These are phyloP conservation scores for Pagetopsis macropterus DNA, from an alignment of 2,797 vertebrate species.

Conservation along the genomic window DNA sequence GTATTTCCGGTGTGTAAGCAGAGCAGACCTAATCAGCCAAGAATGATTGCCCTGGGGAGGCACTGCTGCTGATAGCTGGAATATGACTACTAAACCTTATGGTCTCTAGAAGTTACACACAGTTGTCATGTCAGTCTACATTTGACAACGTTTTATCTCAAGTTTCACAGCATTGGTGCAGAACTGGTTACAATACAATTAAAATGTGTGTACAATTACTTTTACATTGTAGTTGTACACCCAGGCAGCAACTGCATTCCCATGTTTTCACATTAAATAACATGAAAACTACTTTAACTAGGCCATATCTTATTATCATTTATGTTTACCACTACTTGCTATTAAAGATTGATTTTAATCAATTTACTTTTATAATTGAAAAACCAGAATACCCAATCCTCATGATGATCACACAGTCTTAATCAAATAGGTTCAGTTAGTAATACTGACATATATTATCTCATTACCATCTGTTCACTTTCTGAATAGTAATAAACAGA, in stretches of 20 bases:
- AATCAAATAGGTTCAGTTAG: not conserved
- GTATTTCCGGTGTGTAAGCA: slow-evolving; percentile 43
- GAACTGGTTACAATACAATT: not conserved
- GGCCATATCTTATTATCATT: not conserved
- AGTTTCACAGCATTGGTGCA: not conserved
- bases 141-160: not conserved
- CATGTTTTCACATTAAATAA: not conserved
- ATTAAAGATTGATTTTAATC: not conserved
- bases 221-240: not conserved
- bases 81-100: not conserved
- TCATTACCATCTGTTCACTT: not conserved
- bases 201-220: not conserved
- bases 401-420: not conserved
- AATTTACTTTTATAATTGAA: not conserved
- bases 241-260: not conserved
- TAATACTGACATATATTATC: not conserved
- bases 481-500: not conserved
- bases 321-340: not conserved
- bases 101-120: not conserved
- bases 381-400: too few species aligned
- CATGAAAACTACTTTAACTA: not conserved
- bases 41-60: slow-evolving; percentile 32
- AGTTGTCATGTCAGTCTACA: not conserved
- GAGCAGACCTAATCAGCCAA: not conserved
- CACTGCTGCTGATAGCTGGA: slow-evolving; percentile 12